Base-by-base conservation (phyloP, 2,797 vertebrate species). In the Astyanax mexicanus region DNA sequence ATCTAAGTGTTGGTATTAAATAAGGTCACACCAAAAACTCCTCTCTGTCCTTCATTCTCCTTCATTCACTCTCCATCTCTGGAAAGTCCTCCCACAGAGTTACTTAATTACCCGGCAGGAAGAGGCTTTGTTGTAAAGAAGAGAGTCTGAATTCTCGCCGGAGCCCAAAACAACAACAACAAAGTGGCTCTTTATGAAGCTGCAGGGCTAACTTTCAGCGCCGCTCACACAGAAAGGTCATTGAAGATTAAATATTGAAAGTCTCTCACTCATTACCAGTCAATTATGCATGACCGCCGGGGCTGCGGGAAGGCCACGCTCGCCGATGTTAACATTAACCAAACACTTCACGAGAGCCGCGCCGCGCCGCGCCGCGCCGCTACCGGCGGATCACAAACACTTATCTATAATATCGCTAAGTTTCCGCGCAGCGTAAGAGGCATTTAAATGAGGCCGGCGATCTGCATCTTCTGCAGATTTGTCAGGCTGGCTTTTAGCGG, bases 51-150 rank as follows among this genome's bases (percentile, higher is more conserved):
- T 84, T 86, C 85, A 86, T 87, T 75, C 79, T 80, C 83, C 81
- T 85, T 84, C 84, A 83, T n/a, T n/a, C n/a, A n/a, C n/a, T n/a
- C n/a, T n/a, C 82, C 84, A 71, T 83, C 21, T 79, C 87, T 83
- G 84, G 77, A 72, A 82, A 89, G 57, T 75, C 80, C 65, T 86
- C 86, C 86, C 80, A 74, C 71, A 23, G 10, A 81, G 86, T 84
- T 77, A 85, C 85, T 89, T 90, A 90, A 93, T 93, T 89, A 92
- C 88, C 80, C 87, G 80, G 64, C 80, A 80, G 72, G 80, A 74
- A 58, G 78, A 79, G 37, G 57, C 83, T 88, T 60, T 68, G 75
- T 67, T 45, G 52, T 85, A 82, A 79, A 72, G 83, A 79, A 82
- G 69, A 72, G 68, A 86, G 84, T 69, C 80, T 67, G 47, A 86